These are phyloP conservation scores for Turritopsis rubra DNA, from an alignment of 30 jellyfish, hydroid and myxozoan genomes.

Conservation along the genomic window DNA sequence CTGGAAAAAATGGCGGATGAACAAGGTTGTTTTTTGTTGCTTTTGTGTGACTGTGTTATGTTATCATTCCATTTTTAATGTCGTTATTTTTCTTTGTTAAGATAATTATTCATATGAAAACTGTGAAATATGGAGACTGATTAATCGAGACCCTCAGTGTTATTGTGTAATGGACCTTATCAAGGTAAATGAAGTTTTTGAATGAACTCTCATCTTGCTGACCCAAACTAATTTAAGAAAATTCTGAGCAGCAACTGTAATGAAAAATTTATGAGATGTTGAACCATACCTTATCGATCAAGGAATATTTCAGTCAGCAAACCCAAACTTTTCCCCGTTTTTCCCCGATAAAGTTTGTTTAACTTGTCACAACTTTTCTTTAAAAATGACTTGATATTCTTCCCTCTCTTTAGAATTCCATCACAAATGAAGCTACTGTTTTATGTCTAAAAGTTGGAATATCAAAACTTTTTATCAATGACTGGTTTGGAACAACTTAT, in stretches of 20 bases:
- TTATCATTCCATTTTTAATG: background rate
- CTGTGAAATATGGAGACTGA: slow-evolving; percentile 4
- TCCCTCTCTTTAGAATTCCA: background rate
- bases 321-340: no score
- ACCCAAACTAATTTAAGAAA: no score
- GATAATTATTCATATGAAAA: slow-evolving; percentile 3
- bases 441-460: background rate
- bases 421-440: background rate
- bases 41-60: background rate
- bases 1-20: background rate
- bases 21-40: background rate
- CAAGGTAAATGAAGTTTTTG: slow-evolving; percentile 1
- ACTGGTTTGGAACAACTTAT: slow-evolving; percentile 20
- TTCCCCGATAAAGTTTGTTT: no score
- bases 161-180: background rate
- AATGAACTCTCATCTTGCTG: background rate
- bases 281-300: no score
- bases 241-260: no score
- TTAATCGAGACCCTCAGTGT: background rate
- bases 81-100: background rate
- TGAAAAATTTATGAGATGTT: no score
- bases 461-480: background rate
- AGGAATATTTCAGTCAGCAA: no score
- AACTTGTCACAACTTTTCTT: no score
- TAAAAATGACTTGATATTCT: background rate